Evolutionary conservation across 2,888 invertebrate species (phyloP), one percentile per base, ranked within the genome.

Genomic region (Pheosia tremula): DNA sequence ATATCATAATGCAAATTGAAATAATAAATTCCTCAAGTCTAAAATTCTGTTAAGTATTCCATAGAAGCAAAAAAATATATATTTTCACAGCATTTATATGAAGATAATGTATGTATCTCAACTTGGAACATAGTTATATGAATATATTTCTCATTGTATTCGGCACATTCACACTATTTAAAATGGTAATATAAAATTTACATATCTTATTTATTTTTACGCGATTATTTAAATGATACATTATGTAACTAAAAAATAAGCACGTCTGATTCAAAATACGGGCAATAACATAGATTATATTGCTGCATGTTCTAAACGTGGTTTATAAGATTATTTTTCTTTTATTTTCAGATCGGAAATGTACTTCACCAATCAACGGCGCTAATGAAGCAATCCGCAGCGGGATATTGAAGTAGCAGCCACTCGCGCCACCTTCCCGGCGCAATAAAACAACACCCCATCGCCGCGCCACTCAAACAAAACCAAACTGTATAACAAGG

Each of bases 341-440:
- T 85, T 85, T 90, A 82, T 87, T 90, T 89, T 66, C 89, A 90
- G 89, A 82, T 87, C 80, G 86, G 82, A 86, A 85, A 82, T 78
- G 85, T 84, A 84, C 86, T 82, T 75, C 86, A 84, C 81, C 85
- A 89, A 88, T 90, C 88, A 85, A 81, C 83, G 84, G 74, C 81
- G 80, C 88, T 93, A 91, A 92, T 93, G 91, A 92, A 91, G 89
- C 91, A 91, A 91, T 93, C 91, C 89, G 79, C 86, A 84, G 82
- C 88, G 87, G 92, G 90, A 92, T 91, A 93, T 92, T 92, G 88
- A 78, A 90, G 84, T 88, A 89, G 89, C 84, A 83, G 82, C 84
- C 83, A 82, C 85, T 88, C 80, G 78, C 85, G 79, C 81, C 79
- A 77, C 82, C 84, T 83, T 84, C 81, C 78, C 70, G 80, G 77